phyloP scores from a whole-genome alignment of 2,888 invertebrate species.

The Sceliomorpha sp. region DNA sequence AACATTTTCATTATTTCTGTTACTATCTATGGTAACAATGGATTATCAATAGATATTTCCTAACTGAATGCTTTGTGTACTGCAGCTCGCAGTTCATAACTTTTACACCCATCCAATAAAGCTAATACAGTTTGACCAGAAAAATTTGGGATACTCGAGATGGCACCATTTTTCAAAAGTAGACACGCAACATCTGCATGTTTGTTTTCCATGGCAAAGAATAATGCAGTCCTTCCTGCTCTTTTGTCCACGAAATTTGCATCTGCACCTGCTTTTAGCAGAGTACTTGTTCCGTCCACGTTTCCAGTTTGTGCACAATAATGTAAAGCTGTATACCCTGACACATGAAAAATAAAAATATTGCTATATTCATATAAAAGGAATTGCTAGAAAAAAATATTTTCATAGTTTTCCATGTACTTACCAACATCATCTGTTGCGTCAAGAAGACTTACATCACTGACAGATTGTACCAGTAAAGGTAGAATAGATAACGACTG shows the following conservation, averaged over 20 bases:
- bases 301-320: conserved; percentile 68
- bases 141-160: conserved; percentile 64
- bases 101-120: conserved; percentile 63
- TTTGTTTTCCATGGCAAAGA: conserved; percentile 71
- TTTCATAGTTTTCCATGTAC: too few species aligned
- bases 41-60: too few species aligned
- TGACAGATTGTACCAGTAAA: conserved; percentile 58
- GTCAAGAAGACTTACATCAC: too few species aligned
- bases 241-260: conserved; percentile 68
- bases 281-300: conserved; percentile 57
- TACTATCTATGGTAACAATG: too few species aligned
- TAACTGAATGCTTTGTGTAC: conserved; percentile 47
- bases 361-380: too few species aligned
- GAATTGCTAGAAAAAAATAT: neutral
- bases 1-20: too few species aligned
- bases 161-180: conserved; percentile 64
- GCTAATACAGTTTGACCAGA: conserved; percentile 68
- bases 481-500: conserved; percentile 57
- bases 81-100: conserved; percentile 54
- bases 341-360: too few species aligned
- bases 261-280: conserved; percentile 64
- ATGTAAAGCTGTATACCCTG: conserved; percentile 73
- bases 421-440: conserved; percentile 65
- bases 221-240: conserved; percentile 73
- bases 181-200: conserved; percentile 55